Evolutionary conservation across 2,113 vertebrate species (phyloP).

Genomic region (Tonatia bakeri): DNA sequence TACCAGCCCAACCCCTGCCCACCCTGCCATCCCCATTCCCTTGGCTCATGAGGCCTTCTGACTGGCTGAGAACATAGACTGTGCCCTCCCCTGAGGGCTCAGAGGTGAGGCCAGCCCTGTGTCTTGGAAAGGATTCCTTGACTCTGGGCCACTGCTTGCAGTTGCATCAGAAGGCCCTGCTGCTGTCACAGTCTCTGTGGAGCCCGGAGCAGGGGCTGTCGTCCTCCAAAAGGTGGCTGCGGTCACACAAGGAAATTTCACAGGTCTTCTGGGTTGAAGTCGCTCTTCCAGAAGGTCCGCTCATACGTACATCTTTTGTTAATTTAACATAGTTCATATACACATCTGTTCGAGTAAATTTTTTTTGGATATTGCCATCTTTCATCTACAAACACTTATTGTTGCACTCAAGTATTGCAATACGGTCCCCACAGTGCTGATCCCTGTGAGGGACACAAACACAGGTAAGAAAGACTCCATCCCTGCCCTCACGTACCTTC

Average conservation of each 20-base stretch:
- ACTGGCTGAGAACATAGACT: neutral
- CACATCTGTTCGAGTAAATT: neutral
- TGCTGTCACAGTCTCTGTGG: neutral
- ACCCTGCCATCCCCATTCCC: neutral
- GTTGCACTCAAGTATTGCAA: neutral
- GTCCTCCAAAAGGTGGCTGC: neutral
- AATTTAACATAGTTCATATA: neutral
- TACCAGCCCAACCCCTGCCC: neutral
- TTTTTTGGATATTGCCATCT: constrained; percentile 15
- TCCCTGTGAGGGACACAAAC: neutral
- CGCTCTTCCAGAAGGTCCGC: neutral
- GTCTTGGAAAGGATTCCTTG: neutral
- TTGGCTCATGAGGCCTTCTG: neutral
- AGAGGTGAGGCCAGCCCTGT: neutral
- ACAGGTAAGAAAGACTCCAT: neutral
- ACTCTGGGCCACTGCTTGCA: neutral
- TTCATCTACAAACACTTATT: constrained; percentile 8
- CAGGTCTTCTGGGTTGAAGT: neutral
- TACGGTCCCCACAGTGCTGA: neutral
- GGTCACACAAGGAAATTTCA: neutral
- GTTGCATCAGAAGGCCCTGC: neutral
- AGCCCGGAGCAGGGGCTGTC: neutral
- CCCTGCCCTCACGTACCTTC: neutral
- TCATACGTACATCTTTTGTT: neutral
- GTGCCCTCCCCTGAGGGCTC: neutral